These are phyloP conservation scores for Pantala flavescens DNA, from an alignment of 1,140 invertebrate genomes.

Conservation along the genomic window DNA sequence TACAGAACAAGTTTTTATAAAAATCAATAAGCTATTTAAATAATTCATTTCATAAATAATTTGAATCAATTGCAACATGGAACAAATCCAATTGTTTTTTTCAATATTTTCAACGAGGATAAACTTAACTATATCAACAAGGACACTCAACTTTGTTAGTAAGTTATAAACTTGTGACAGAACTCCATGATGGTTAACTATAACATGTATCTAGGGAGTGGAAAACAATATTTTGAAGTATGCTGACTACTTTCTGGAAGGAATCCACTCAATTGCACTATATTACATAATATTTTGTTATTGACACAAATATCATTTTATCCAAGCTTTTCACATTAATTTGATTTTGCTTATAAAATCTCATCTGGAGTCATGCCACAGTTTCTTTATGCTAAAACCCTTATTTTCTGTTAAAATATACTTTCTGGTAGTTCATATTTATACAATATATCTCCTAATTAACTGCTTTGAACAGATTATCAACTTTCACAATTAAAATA, in stretches of 20 bases:
- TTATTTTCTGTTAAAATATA: constrained; percentile 5
- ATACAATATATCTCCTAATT: too few relatives aligned
- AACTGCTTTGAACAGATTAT: too few relatives aligned
- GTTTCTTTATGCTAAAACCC: neutral
- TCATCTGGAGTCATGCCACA: neutral
- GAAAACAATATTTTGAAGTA: too few relatives aligned
- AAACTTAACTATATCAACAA: neutral
- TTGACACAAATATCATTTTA: too few relatives aligned
- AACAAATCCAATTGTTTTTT: neutral
- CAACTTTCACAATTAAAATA: too few relatives aligned
- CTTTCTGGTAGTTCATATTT: neutral
- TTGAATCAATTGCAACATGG: constrained; percentile 1
- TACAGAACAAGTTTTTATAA: neutral
- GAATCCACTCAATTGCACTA: too few relatives aligned
- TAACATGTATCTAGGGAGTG: too few relatives aligned
- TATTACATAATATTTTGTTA: too few relatives aligned
- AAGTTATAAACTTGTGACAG: neutral
- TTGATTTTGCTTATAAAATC: too few relatives aligned
- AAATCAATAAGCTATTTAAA: neutral
- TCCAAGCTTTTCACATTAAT: too few relatives aligned
- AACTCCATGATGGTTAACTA: neutral
- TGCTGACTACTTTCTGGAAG: too few relatives aligned
- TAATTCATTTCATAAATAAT: neutral
- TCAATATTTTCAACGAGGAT: neutral
- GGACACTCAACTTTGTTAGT: neutral